These are phyloP conservation scores for Seladonia tumulorum DNA, from an alignment of 2,888 invertebrate genomes.

Conservation along the genomic window DNA sequence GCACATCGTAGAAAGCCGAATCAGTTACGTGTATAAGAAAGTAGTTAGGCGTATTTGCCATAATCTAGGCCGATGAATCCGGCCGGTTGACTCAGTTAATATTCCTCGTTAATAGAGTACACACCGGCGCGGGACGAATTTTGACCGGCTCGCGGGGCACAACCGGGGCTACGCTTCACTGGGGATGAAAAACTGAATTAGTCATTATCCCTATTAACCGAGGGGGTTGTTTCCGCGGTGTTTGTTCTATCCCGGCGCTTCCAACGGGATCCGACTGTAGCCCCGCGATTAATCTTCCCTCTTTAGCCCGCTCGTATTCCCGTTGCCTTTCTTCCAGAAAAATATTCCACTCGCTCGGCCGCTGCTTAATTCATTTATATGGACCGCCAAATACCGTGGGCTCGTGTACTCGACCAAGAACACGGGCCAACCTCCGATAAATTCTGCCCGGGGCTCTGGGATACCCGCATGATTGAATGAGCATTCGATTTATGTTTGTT, in stretches of 20 bases:
- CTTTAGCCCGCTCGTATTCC: constrained; percentile 30
- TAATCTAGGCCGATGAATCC: not conserved
- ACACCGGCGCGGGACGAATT: not conserved
- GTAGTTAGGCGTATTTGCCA: not conserved
- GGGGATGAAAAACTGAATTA: constrained; percentile 42
- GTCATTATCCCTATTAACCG: constrained; percentile 16
- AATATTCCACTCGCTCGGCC: constrained; percentile 36
- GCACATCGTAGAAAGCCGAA: not conserved
- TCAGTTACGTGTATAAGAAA: not conserved
- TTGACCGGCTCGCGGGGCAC: not conserved
- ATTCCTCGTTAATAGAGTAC: not conserved
- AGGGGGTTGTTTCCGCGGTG: constrained; percentile 20
- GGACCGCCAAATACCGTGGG: constrained; percentile 20
- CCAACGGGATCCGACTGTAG: constrained; percentile 25
- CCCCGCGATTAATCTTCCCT: constrained; percentile 56
- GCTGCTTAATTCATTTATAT: constrained; percentile 44
- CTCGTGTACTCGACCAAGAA: constrained; percentile 15
- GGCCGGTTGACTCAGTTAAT: not conserved
- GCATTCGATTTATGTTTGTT: constrained; percentile 21
- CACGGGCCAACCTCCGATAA: constrained; percentile 11
- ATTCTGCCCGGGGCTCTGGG: constrained; percentile 3
- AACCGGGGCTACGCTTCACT: not conserved
- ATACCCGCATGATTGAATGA: constrained; percentile 30
- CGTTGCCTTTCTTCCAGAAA: constrained; percentile 24
- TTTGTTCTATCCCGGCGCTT: constrained; percentile 42